Evolutionary conservation across 1,140 invertebrate genomes (phyloP), one percentile per base, ranked within the genome.

Genomic region (Papilio polyxenes): DNA sequence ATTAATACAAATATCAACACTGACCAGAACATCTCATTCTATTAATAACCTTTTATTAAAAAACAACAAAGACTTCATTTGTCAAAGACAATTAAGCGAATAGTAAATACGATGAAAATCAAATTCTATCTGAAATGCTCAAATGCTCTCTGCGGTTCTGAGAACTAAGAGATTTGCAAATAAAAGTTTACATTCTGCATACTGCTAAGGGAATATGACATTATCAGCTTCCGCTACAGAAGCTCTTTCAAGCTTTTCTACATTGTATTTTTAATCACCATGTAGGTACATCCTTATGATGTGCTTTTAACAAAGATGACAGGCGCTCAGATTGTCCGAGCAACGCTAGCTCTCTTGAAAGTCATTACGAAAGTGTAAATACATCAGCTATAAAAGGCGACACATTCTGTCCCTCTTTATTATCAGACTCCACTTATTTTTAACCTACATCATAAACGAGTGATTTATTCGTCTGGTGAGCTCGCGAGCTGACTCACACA

Each of bases 391-490:
- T 80, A 80, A 65, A 20, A 69, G 31, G 78, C 78, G 78, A 80
- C 78, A 80, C 78, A 69, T 80, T 69, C 40, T 48, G 37, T 80
- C 59, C 56, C 59, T 80, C 78, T 80, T 80, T 65, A 79, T 79
- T 62, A 80, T 77, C 75, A 17, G 78, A 59, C 56, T 79, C 51
- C 76, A 59, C 48, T 80, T 80, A 80, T 80, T 80, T 80, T 80
- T 65, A 79, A 79, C 53, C 77, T 20, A 69, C 78, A 80, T 80
- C 78, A 80, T 80, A 80, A 80, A 80, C 59, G 78, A 65, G 59
- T 80, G 78, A 80, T 80, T 80, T 80, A 80, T 80, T 65, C 62
- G 78, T 80, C 78, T 80, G 56, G 40, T 65, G 20, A 65, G 23
- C 20, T 6, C 75, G 78, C 62, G 62, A 65, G 3, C 77, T 79